These are phyloP conservation scores for Phaethornis superciliosus DNA, from an alignment of 2,113 vertebrate genomes.

Conservation along the genomic window DNA sequence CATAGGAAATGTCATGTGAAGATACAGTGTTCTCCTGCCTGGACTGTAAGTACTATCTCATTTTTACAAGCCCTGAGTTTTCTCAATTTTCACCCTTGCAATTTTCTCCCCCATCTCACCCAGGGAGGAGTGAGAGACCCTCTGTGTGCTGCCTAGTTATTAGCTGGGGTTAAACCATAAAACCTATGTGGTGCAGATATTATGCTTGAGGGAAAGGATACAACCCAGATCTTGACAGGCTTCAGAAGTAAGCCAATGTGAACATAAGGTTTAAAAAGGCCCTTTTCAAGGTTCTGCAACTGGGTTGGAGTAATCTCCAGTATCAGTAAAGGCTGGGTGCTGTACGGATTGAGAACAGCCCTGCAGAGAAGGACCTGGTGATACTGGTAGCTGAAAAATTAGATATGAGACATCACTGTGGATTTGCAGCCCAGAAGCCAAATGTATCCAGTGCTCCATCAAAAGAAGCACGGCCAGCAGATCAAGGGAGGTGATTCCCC, in stretches of 20 bases:
- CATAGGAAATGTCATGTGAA: not conserved
- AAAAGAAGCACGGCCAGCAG: not conserved
- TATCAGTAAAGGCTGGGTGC: not conserved
- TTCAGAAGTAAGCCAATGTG: not conserved
- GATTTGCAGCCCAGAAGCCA: not conserved
- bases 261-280: not conserved
- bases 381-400: not conserved
- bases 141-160: too few relatives aligned
- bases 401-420: not conserved
- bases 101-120: not conserved
- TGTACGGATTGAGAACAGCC: not conserved
- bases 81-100: not conserved
- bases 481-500: not conserved
- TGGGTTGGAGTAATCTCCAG: not conserved
- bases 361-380: not conserved
- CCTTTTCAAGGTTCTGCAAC: not conserved
- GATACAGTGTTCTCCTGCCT: not conserved
- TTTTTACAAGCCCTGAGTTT: not conserved
- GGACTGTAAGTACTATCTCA: not conserved
- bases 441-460: not conserved
- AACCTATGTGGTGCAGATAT: too few relatives aligned
- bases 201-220: too few relatives aligned
- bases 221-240: not conserved
- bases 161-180: too few relatives aligned
- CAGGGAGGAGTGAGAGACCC: not conserved